Conservation (phyloP, 2,888 invertebrate genomes). For the Lepetodrilus schrolli region DNA sequence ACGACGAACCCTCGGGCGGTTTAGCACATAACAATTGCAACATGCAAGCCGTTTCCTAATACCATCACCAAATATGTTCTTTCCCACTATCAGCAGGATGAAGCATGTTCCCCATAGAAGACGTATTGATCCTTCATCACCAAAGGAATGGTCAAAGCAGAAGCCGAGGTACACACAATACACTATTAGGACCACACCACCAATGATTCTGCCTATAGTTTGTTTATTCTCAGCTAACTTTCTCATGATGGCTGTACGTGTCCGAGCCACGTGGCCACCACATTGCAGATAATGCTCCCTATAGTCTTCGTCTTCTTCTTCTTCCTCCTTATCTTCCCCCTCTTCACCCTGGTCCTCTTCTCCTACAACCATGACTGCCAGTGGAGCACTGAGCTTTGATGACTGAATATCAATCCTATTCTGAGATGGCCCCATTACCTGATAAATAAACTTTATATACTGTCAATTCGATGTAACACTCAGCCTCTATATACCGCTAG, state of each 20-base stretch:
- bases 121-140: constrained; percentile 50
- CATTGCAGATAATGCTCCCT: neutral
- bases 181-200: neutral
- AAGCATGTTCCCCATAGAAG: constrained; percentile 44
- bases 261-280: neutral
- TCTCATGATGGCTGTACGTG: neutral
- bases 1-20: neutral
- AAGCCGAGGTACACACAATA: constrained; percentile 45
- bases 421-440: too few relatives aligned
- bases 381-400: too few relatives aligned
- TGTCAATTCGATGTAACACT: too few relatives aligned
- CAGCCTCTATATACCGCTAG: too few relatives aligned
- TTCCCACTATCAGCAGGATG: constrained; percentile 29
- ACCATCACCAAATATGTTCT: constrained; percentile 28
- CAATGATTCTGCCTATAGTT: neutral
- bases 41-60: constrained; percentile 7
- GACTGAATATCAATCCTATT: too few relatives aligned
- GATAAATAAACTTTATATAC: too few relatives aligned
- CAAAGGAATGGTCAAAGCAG: constrained; percentile 43
- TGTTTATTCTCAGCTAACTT: neutral
- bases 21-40: neutral
- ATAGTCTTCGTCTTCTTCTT: neutral
- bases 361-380: too few relatives aligned
- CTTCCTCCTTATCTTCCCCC: neutral
- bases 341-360: too few relatives aligned